Evolutionary conservation across 2,113 vertebrate species (phyloP).

Genomic region (Pollimyrus isidori): DNA sequence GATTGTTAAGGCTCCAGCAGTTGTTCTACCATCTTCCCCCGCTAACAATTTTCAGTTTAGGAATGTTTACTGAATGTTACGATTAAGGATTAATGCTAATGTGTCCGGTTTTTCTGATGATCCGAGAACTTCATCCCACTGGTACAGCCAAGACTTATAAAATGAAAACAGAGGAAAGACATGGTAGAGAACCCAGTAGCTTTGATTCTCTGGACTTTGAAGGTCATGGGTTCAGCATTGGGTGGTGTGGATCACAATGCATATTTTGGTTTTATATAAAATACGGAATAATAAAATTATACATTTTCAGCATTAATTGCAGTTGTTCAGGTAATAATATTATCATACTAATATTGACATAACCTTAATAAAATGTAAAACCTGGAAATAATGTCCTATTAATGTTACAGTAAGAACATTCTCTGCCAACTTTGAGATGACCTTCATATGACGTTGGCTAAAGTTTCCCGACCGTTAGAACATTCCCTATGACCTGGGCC

Average conservation of each 20-base stretch:
- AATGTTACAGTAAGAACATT: neutral
- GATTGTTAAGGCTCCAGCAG: neutral
- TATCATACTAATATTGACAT: neutral
- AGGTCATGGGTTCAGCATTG: neutral
- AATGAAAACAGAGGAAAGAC: neutral
- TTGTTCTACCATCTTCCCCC: neutral
- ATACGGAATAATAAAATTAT: neutral
- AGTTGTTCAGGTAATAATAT: neutral
- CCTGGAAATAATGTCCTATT: neutral
- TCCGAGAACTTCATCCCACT: neutral
- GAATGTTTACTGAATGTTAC: neutral
- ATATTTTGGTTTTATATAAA: neutral
- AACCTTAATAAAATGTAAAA: neutral
- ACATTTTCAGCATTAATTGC: neutral
- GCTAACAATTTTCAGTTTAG: neutral
- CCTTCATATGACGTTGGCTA: neutral
- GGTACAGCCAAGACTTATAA: neutral
- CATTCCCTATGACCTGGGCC: neutral
- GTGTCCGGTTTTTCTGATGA: neutral
- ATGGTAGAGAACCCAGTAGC: neutral
- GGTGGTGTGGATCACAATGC: neutral
- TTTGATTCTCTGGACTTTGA: neutral
- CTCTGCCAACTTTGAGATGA: neutral
- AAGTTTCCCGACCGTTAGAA: neutral
- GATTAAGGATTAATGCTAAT: neutral